Evolutionary conservation across 2,113 vertebrate species (phyloP).

Genomic region (Epinephelus moara): DNA sequence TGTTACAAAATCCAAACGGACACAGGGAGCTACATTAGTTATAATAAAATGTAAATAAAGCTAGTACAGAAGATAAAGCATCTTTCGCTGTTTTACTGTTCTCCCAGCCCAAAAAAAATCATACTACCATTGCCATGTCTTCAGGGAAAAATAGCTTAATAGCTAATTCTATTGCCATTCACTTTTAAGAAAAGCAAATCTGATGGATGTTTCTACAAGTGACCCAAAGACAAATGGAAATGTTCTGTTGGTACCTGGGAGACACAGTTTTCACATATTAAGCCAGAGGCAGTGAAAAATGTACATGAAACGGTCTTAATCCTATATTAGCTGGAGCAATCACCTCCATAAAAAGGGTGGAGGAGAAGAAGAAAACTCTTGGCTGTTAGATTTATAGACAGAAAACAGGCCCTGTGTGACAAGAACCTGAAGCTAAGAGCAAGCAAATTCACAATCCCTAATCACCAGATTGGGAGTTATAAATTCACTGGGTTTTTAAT

Average conservation of each 20-base stretch:
- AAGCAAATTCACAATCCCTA: slow-evolving; percentile 76
- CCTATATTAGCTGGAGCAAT: slow-evolving; percentile 78
- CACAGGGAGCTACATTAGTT: neutral
- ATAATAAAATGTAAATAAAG: neutral
- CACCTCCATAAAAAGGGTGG: slow-evolving; percentile 70
- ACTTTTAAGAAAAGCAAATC: slow-evolving; percentile 24
- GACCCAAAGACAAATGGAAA: slow-evolving; percentile 49
- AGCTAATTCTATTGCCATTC: slow-evolving; percentile 7
- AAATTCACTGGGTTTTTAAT: slow-evolving; percentile 81
- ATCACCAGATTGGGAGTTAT: slow-evolving; percentile 83
- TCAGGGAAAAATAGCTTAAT: slow-evolving; percentile 1
- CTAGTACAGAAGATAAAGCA: neutral
- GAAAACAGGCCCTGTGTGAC: slow-evolving; percentile 85
- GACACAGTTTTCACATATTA: slow-evolving; percentile 52
- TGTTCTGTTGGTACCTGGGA: slow-evolving; percentile 26
- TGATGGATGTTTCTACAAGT: slow-evolving; percentile 31
- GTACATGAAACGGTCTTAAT: slow-evolving; percentile 79
- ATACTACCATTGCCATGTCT: neutral
- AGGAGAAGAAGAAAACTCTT: slow-evolving; percentile 60
- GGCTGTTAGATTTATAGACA: slow-evolving; percentile 88
- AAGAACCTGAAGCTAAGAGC: slow-evolving; percentile 75
- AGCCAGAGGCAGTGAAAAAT: slow-evolving; percentile 69
- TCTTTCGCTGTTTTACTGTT: neutral
- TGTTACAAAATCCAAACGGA: neutral
- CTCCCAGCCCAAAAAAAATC: neutral